Conservation (phyloP, 1,140 invertebrate species). For the Cotesia glomerata region DNA sequence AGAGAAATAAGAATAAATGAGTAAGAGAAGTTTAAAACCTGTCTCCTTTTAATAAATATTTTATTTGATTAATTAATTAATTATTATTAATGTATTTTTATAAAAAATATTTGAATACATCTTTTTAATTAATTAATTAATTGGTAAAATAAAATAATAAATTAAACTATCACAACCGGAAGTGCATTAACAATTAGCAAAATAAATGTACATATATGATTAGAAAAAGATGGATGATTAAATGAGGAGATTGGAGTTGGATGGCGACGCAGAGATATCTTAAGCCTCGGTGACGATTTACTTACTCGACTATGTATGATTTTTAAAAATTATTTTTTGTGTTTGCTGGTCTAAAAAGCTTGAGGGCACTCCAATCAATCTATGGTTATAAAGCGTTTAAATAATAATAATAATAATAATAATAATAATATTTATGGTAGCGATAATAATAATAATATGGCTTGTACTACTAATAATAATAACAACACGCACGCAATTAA, state of each 20-base stretch:
- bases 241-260: slow-evolving; percentile 19
- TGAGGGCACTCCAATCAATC: slow-evolving; percentile 7
- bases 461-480: no score
- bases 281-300: slow-evolving; percentile 37
- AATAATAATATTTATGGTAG: background rate
- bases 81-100: no score
- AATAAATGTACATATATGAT: slow-evolving; percentile 9
- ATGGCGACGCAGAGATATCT: slow-evolving; percentile 36
- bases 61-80: no score
- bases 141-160: no score
- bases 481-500: no score
- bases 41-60: no score
- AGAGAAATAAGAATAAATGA: background rate
- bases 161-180: no score
- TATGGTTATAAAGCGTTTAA: background rate
- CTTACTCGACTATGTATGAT: slow-evolving; percentile 31
- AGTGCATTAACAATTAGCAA: background rate
- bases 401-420: background rate
- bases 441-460: background rate
- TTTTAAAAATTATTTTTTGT: slow-evolving; percentile 1
- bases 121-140: no score
- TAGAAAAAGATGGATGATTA: slow-evolving; percentile 6
- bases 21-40: background rate
- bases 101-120: no score
- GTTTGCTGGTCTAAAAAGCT: background rate